These are phyloP conservation scores for Dissostichus mawsoni DNA, from an alignment of 2,113 vertebrate genomes.

Conservation along the genomic window DNA sequence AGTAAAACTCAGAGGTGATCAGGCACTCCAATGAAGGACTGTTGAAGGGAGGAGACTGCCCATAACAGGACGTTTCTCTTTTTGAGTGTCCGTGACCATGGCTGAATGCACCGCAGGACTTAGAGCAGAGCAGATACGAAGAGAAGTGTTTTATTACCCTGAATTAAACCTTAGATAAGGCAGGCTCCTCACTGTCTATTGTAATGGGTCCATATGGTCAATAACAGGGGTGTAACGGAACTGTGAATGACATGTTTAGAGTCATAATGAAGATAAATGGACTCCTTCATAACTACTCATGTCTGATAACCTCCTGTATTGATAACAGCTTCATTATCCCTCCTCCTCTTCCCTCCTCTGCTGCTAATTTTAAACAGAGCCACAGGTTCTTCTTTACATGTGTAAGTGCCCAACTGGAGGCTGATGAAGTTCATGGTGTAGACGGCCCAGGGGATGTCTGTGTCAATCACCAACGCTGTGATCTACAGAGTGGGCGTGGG, in stretches of 20 bases:
- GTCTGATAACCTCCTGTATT: conserved; percentile 60
- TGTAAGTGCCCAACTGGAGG: conserved; percentile 25
- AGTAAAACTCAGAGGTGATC: conserved; percentile 48
- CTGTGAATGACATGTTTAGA: conserved; percentile 51
- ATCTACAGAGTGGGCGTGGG: conserved; percentile 39
- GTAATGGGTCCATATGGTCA: conserved; percentile 47
- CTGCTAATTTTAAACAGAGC: conserved; percentile 23
- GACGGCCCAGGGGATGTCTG: conserved; percentile 21
- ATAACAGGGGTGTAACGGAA: conserved; percentile 19
- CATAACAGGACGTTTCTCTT: no score
- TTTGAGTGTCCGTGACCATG: conserved; percentile 4
- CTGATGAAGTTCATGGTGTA: conserved; percentile 34
- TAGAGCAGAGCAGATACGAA: conserved; percentile 17
- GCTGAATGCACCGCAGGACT: conserved; percentile 9
- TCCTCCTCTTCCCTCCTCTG: background rate
- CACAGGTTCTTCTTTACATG: conserved; percentile 23
- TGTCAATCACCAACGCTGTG: conserved; percentile 52
- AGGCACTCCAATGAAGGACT: conserved; percentile 20
- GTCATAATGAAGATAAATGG: conserved; percentile 67
- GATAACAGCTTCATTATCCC: conserved; percentile 66
- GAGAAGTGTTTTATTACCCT: conserved; percentile 34
- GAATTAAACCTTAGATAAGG: conserved; percentile 29
- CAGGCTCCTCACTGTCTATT: conserved; percentile 34
- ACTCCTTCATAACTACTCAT: conserved; percentile 48
- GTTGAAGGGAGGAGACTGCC: conserved; percentile 21